Base-by-base conservation (phyloP, 2,113 vertebrate genomes). In the Morone chrysops region DNA sequence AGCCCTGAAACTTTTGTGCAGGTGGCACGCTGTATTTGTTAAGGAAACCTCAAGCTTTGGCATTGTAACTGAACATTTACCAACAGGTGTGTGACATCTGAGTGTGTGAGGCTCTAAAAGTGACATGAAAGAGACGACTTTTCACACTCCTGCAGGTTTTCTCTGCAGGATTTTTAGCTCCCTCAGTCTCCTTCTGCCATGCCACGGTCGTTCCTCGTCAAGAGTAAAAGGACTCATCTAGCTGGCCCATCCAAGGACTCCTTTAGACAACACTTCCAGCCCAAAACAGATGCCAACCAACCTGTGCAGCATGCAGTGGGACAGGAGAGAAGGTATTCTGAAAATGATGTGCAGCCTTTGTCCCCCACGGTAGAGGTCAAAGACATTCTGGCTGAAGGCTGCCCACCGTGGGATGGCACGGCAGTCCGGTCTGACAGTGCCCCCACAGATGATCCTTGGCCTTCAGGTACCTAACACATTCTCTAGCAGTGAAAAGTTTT, bases 141-240 rank as follows among this genome's bases (percentile, higher is more conserved):
- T 18, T 81, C 60, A 75, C 63, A 47, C 75, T 85, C 41, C 47
- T 68, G 56, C 79, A 75, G 82, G 66, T 81, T 83, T 66, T 47
- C 59, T 66, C 53, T 36, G 53, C 80, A 82, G 20, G 73, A 77
- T 70, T 70, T 79, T 47, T 45, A 76, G 63, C 43, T 74, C 48
- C 63, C 20, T n/a, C 74, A 81, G 75, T 43, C 45, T 3, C n/a
- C 18, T 3, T 48, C n/a, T 18, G 80, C 78, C 70, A 96, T 96
- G 95, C 95, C 95, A 8, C 93, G 95, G 5, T 96, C 95, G 0
- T 95, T 96, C 86, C 91, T 96, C 18, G 94, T 95, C 81, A 94
- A 82, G 87, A 92, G 90, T 47, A 96, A 94, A 76, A 92, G 81
- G 87, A 82, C 75, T 78, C 87, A 88, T 68, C 75, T 61, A 0